Evolutionary conservation across 2,113 vertebrate species (phyloP), one percentile per base, ranked within the genome.

Genomic region (Anoura caudifer): DNA sequence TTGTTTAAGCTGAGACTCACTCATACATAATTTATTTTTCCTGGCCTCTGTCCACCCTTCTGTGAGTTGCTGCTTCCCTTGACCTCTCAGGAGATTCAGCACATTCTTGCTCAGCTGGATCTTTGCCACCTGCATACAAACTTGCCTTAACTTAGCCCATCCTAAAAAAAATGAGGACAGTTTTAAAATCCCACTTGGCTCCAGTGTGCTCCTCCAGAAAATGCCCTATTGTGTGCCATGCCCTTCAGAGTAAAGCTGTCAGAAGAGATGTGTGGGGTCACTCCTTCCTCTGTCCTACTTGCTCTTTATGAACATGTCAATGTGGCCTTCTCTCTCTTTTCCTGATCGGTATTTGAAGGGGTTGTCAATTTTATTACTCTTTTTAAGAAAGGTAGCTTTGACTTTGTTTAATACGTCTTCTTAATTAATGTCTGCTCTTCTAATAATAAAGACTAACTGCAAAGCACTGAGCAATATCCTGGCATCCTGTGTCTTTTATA

Each of bases 11-110:
- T 72, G 69, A 83, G 31, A 33, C 4, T 92, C 38, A 77, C 8
- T 95, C 47, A 95, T 24, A 80, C 90, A 93, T 54, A 85, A 91
- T 86, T 73, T 72, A 91, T 65, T 63, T 52, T 7, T 50, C 6
- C 72, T 67, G 7, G 6, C 4, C 4, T 50, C 5, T 59, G 50
- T 76, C 38, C 36, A 82, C n/a, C 52, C 38, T 73, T 26, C n/a
- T 52, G 2, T 90, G 77, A 85, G 14, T 61, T 26, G 4, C 6
- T 61, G 17, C 28, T 54, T 75, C 72, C 20, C 14, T 93, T 61
- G 33, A 65, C 41, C 31, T 72, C 38, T 73, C 43, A 45, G 59
- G 31, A 2, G 38, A 84, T 28, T 77, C 31, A 73, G 41, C 17
- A 61, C 16, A 45, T 43, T 87, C 36, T 67, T 41, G 13, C 38